Base-by-base conservation (phyloP, 1,140 invertebrate species). In the Mactra quadrangularis region DNA sequence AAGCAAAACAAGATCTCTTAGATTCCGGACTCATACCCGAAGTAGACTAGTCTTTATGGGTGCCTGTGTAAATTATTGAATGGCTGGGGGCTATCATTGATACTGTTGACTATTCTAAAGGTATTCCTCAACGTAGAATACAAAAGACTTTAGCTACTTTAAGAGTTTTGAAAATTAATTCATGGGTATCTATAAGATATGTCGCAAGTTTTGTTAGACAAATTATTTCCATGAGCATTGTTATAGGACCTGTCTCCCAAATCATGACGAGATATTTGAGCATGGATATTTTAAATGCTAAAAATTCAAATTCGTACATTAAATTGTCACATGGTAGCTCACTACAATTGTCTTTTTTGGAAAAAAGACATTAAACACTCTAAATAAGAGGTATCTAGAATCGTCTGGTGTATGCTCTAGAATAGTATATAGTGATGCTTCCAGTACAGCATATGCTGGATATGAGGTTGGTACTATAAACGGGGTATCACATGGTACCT, bases 381-480 rank as follows among this genome's bases (percentile, higher is more conserved):
- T 60, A 19, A 64, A 76, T 50, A 41, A 4, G 25, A 62, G 17
- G 38, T 19, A 35, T 25, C 6, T 62, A 31, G 0, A 2, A 57
- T 11, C 13, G 1, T 22, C 55, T 7, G 35, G 35, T 27, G 35
- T 22, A 35, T 75, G 52, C 17, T 66, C 62, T 9, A 66, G 38
- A n/a, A 66, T 66, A 6, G 62, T 66, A 3, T 57, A 55, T 22
- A 57, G 35, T 75, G 52, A 57, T 75, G 71, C 55, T 19, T 74
- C 71, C 13, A 41, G 53, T 15, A 41, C 33, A 7, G 52, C 35
- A 22, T 75, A 75, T 75, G 55, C 57, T 31, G 59, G 74, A 25
- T 76, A 62, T 47, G 74, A 76, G 38, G 74, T 62, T 41, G 35
- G 41, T 11, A 76, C 53, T 29, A 19, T 76, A 31, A 75, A 75